These are phyloP conservation scores for Cheiracanthium punctorium DNA, from an alignment of 2,888 invertebrate species.

Conservation along the genomic window DNA sequence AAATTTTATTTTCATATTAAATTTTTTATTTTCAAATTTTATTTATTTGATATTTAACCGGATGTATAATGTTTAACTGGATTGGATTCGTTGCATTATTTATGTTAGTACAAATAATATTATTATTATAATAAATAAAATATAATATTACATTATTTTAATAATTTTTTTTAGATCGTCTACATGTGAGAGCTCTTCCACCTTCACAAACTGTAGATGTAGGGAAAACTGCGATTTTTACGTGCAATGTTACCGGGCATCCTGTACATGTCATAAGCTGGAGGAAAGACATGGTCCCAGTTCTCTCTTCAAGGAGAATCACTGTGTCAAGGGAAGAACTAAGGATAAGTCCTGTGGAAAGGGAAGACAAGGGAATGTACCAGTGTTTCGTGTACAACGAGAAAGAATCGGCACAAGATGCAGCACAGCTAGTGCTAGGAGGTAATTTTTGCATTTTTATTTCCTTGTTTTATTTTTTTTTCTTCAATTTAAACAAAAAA, in stretches of 20 bases:
- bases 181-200: slow-evolving; percentile 54
- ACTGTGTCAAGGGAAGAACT: slow-evolving; percentile 65
- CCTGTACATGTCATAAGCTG: slow-evolving; percentile 66
- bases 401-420: slow-evolving; percentile 90
- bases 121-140: no score
- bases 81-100: no score
- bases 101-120: no score
- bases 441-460: slow-evolving; percentile 79
- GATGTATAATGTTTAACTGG: no score
- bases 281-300: slow-evolving; percentile 66
- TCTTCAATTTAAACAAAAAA: no score
- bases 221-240: slow-evolving; percentile 64
- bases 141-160: background rate
- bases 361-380: slow-evolving; percentile 73
- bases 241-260: slow-evolving; percentile 59
- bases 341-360: slow-evolving; percentile 69
- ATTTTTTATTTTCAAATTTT: no score
- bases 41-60: no score
- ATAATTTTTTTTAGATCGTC: slow-evolving; percentile 31
- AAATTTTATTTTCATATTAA: no score
- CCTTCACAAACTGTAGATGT: slow-evolving; percentile 64
- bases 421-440: slow-evolving; percentile 87
- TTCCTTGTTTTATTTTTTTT: no score
- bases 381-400: slow-evolving; percentile 92
- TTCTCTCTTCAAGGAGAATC: slow-evolving; percentile 56